Percentiles rank a stretch among this genome's conserved stretches.
Evolutionary conservation across 2,113 vertebrate genomes (phyloP).

Genomic region (Upupa epops): DNA sequence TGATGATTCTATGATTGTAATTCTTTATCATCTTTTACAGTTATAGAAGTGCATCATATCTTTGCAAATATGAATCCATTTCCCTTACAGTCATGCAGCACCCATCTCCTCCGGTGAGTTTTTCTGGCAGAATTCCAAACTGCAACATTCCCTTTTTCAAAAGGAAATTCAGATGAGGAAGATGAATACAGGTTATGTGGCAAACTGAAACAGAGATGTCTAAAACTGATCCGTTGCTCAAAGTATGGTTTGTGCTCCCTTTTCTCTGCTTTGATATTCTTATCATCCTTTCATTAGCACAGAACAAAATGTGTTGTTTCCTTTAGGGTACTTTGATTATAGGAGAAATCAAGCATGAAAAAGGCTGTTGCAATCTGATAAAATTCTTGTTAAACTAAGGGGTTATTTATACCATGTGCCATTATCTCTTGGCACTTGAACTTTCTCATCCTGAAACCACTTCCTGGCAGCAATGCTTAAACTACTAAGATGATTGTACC

Average conservation of each 20-base stretch:
- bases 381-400: slow-evolving; percentile 53
- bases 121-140: background rate
- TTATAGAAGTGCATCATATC: background rate
- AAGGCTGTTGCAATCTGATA: slow-evolving; percentile 33
- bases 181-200: background rate
- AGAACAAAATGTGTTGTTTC: slow-evolving; percentile 44
- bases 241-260: background rate
- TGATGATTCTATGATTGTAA: too few species aligned
- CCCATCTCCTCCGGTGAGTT: background rate
- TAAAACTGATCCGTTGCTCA: background rate
- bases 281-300: slow-evolving; percentile 4
- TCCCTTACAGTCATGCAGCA: background rate
- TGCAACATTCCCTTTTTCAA: background rate
- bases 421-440: slow-evolving; percentile 52
- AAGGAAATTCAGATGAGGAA: background rate
- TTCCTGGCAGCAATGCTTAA: background rate
- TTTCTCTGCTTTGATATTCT: background rate
- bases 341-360: slow-evolving; percentile 49
- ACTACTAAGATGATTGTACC: slow-evolving; percentile 17
- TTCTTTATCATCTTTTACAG: background rate
- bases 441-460: slow-evolving; percentile 13
- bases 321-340: slow-evolving; percentile 46
- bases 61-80: background rate
- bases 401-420: slow-evolving; percentile 47
- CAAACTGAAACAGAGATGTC: background rate